Base-by-base conservation (phyloP, 2,888 invertebrate species). In the Dolichomitus sp. region DNA sequence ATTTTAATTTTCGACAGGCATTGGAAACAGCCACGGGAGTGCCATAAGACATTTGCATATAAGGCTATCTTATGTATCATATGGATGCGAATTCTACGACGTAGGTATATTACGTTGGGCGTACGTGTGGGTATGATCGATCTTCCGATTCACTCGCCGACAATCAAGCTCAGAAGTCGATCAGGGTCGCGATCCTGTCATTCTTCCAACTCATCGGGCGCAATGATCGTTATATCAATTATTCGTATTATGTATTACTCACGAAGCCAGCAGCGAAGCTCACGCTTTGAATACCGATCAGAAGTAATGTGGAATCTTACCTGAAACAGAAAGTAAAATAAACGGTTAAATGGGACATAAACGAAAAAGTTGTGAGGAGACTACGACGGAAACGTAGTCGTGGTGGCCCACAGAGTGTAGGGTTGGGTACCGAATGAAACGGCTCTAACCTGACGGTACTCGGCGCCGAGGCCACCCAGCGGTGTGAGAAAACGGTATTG, bases 1-100 rank as follows among this genome's bases (percentile, higher is more conserved):
- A 88, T 89, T 91, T 91, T 90, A 91, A 91, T 91, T 91, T 91
- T 90, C 90, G 90, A 90, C 81, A 85, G 85, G 88, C 91, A 90
- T 91, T 90, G 90, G 86, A 80, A 69, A 59, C 70, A 68, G 77
- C 72, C 66, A 57, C 52, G 80, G 68, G 40, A 75, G 78, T 23
- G 52, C 27, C 54, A 19, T 27, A 6, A 37, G 61, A 85, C 85
- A 86, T 88, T 78, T 85, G 83, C 86, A 85, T 86, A 73, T 54
- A 66, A 68, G 76, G 77, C 77, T 73, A 54, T 54, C 40, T 42
- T 9, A 7, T 5, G 17, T 14, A 23, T 69, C 12, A 45, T 61
- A 19, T 33, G 23, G 48, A n/a, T 57, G 37, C 19, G 50, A 73
- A 68, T 80, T 73, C 48, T 40, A 54, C 48, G 30, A 48, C 65